A percentile compares a stretch with the other conserved stretches of the same genome.
phyloP scores from a whole-genome alignment of 2,797 vertebrate genomes.

The Hoplostethus mediterraneus region DNA sequence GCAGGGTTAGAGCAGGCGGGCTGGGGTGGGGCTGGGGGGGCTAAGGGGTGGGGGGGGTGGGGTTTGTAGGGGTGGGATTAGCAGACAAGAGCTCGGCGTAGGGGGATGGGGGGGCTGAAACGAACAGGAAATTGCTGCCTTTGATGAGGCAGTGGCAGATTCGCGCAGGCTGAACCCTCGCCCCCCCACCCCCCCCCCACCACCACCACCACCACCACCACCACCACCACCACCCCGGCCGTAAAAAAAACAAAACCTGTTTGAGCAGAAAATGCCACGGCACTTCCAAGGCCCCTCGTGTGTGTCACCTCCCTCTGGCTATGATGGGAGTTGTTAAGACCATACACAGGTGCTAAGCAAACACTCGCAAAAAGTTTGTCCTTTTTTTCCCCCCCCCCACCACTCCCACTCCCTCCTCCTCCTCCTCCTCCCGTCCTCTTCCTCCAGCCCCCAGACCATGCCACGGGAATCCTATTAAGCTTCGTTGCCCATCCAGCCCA shows the following conservation, averaged over 20 bases:
- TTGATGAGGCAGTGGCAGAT: conserved; percentile 91
- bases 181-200: conserved; percentile 45
- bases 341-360: conserved; percentile 71
- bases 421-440: conserved; percentile 38
- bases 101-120: conserved; percentile 83
- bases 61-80: conserved; percentile 83
- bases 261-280: conserved; percentile 72
- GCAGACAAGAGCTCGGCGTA: conserved; percentile 90
- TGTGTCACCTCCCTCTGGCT: conserved; percentile 66
- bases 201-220: background rate
- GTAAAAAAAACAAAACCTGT: conserved; percentile 60
- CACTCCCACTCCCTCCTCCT: background rate
- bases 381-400: background rate
- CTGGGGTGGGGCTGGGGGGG: conserved; percentile 79
- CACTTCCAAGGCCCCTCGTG: conserved; percentile 55
- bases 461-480: conserved; percentile 75
- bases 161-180: conserved; percentile 82
- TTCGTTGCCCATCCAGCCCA: conserved; percentile 44
- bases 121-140: conserved; percentile 97
- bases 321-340: conserved; percentile 56
- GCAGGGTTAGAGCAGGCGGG: conserved; percentile 67
- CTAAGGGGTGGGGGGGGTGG: conserved; percentile 30
- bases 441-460: conserved; percentile 53
- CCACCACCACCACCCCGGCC: conserved; percentile 7
- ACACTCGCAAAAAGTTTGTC: conserved; percentile 60